phyloP scores from a whole-genome alignment of 2,113 vertebrate genomes.

The Pelecanus crispus region DNA sequence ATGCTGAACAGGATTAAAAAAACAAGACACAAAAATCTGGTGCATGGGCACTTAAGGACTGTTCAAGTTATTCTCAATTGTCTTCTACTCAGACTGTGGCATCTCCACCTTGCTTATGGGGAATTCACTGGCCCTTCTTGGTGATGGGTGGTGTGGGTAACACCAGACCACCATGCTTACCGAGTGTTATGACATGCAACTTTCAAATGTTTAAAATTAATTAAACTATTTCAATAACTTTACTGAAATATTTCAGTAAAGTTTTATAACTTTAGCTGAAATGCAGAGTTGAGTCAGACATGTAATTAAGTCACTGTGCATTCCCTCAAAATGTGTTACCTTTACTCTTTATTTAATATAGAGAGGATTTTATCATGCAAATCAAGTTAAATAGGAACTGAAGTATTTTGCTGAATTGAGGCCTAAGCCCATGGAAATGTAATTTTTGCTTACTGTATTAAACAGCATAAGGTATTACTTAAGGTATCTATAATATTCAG shows the following conservation, averaged over 20 bases:
- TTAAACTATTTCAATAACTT: not conserved
- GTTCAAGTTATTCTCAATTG: not conserved
- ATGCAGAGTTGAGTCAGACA: not conserved
- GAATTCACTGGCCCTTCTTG: not conserved
- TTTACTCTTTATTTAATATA: not conserved
- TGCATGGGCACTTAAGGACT: fast-evolving
- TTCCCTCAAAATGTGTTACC: not conserved
- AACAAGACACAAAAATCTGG: not conserved
- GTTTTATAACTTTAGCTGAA: not conserved
- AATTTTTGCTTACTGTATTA: not conserved
- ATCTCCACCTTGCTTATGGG: not conserved
- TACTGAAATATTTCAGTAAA: not conserved
- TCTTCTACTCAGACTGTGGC: not conserved
- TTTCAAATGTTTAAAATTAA: not conserved
- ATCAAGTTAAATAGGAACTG: not conserved
- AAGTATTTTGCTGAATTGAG: not conserved
- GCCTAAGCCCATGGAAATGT: not conserved
- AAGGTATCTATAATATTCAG: not conserved
- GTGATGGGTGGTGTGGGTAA: fast-evolving
- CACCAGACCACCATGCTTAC: not conserved
- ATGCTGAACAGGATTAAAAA: fast-evolving
- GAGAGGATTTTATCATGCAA: not conserved
- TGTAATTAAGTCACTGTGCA: not conserved
- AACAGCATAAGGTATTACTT: not conserved
- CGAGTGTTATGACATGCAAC: not conserved